These are phyloP conservation scores for Dermolepida albohirtum DNA, from an alignment of 2,888 invertebrate species.

Conservation along the genomic window DNA sequence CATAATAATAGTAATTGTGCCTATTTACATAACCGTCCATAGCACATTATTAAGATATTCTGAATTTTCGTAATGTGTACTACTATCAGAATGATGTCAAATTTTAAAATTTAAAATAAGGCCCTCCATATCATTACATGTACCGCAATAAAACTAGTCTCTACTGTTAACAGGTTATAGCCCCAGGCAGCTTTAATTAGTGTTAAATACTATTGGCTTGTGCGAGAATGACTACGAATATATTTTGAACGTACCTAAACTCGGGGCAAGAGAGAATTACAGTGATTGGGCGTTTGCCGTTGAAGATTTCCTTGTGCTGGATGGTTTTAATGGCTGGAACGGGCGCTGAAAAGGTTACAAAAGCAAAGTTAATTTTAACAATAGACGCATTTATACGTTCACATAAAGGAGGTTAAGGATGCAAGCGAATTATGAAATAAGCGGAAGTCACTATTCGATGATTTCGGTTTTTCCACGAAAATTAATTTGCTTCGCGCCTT, in stretches of 20 bases:
- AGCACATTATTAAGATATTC: no score
- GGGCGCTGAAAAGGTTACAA: constrained; percentile 39
- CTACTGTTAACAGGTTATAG: constrained; percentile 9
- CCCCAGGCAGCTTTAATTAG: background rate
- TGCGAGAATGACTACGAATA: constrained; percentile 28
- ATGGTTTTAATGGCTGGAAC: constrained; percentile 40
- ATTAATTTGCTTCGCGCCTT: constrained; percentile 48
- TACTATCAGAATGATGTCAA: no score
- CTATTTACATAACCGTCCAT: no score
- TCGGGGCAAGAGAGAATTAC: constrained; percentile 46
- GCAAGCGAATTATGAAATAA: constrained; percentile 49
- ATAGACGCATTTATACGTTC: constrained; percentile 51
- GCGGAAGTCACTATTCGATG: constrained; percentile 49
- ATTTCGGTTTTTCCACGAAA: constrained; percentile 49
- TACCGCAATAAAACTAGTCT: no score
- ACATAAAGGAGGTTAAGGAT: constrained; percentile 49
- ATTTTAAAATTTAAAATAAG: no score
- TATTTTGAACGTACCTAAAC: constrained; percentile 48
- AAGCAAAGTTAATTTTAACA: constrained; percentile 47
- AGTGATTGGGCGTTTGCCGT: constrained; percentile 42
- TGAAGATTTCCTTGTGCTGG: constrained; percentile 33
- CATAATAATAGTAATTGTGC: no score
- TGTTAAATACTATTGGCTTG: background rate
- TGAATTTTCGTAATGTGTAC: no score
- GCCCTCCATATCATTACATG: no score